Evolutionary conservation across 2,797 vertebrate genomes (phyloP), one percentile per base, ranked within the genome.

Genomic region (Pseudotriccus pelzelni): DNA sequence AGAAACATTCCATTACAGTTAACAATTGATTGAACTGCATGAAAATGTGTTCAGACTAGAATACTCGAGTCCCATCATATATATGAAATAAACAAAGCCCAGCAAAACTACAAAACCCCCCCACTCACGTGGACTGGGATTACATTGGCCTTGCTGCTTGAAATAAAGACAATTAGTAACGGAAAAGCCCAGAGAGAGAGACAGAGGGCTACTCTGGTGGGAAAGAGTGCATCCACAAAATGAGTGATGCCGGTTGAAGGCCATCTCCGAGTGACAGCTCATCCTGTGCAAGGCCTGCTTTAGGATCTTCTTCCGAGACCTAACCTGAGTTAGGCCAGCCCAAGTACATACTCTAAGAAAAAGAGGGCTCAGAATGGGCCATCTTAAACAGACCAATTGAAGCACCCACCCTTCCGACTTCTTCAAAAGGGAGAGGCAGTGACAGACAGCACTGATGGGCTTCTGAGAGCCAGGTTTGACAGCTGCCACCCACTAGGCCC

Each of bases 121-220:
- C 6, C 36, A 8, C 14, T 18, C 3, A 3, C 7, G 7, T 0
- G 1, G 32, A 68, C 8, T 50, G 34, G 62, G 74, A 64, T 9
- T n/a, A 49, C 23, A 46, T 0, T 46, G 39, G 34, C 44, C 53
- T 32, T 41, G 34, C 27, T 78, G 50, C 9, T 87, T 72, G 73
- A 73, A 82, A 77, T 20, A 79, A 80, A 43, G 83, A 68, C 30
- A 53, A 32, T 44, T 32, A 25, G 16, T 19, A 55, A 49, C 0
- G 3, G 36, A 52, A 68, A 36, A 83, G 30, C 1, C 1, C 44
- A 24, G 15, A 53, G 52, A 84, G 32, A 55, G 39, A 86, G 28
- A 55, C 39, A 47, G 2, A 27, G 27, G 28, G 47, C 60, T 66
- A 9, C n/a, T 59, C 16, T n/a, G 47, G 22, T 27, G 6, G 1